A percentile compares a stretch with the other conserved stretches of the same genome.
phyloP scores from a whole-genome alignment of 1,140 invertebrate genomes.

The Gryllus bimaculatus region DNA sequence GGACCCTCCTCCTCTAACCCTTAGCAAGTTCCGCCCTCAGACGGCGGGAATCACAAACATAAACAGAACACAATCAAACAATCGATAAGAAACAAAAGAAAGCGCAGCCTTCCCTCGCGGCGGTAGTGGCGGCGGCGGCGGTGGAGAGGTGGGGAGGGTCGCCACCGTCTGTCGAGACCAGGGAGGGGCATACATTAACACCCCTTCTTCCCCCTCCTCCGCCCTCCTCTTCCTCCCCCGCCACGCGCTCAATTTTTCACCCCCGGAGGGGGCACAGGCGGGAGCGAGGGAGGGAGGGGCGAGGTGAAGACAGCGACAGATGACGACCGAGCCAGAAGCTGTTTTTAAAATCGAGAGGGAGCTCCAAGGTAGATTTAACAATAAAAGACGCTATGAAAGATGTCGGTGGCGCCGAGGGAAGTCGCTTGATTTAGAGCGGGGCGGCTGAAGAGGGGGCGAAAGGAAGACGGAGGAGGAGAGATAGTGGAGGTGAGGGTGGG shows the following conservation, averaged over 20 bases:
- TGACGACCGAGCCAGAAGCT: background rate
- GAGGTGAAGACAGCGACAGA: background rate
- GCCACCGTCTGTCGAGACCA: background rate
- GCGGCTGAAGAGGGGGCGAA: no score
- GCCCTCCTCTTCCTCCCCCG: background rate
- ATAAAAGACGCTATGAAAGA: conserved; percentile 5
- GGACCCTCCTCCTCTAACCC: background rate
- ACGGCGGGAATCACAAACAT: background rate
- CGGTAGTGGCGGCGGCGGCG: background rate
- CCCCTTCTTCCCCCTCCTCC: background rate
- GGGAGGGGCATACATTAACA: background rate
- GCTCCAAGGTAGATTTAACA: background rate
- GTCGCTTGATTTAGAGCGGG: background rate
- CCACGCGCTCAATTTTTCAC: background rate
- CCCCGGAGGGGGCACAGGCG: background rate
- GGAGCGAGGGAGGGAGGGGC: no score
- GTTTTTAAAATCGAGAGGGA: background rate
- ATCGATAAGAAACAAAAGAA: background rate
- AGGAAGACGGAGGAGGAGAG: no score
- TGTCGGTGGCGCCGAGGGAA: background rate
- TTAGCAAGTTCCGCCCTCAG: background rate
- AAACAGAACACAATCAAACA: background rate
- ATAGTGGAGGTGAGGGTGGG: no score
- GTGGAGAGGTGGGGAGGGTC: no score
- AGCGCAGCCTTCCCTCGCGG: background rate